These are phyloP conservation scores for Sisor rabdophorus DNA, from an alignment of 2,113 vertebrate genomes.

Conservation along the genomic window DNA sequence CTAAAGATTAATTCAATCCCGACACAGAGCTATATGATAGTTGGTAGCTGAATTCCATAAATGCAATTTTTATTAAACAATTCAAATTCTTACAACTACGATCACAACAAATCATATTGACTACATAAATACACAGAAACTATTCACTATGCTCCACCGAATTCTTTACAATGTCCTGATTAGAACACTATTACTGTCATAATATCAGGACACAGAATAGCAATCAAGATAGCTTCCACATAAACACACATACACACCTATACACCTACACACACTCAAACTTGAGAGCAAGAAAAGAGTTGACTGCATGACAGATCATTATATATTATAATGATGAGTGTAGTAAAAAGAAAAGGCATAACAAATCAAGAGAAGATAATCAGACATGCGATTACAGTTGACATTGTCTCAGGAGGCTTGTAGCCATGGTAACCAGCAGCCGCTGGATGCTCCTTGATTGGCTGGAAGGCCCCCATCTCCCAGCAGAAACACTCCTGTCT, in stretches of 20 bases:
- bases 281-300: neutral
- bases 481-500: too few species aligned
- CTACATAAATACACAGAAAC: neutral
- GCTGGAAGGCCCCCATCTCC: slow-evolving; percentile 57
- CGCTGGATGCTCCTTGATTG: slow-evolving; percentile 61
- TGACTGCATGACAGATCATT: slow-evolving; percentile 35
- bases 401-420: slow-evolving; percentile 63
- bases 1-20: too few species aligned
- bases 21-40: neutral
- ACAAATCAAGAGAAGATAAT: slow-evolving; percentile 50
- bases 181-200: neutral
- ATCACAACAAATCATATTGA: neutral
- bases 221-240: neutral
- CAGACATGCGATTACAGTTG: slow-evolving; percentile 65
- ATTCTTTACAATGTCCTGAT: neutral
- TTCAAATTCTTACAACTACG: neutral
- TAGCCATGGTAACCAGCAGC: slow-evolving; percentile 61
- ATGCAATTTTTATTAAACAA: neutral
- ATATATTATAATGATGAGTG: slow-evolving; percentile 44
- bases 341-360: slow-evolving; percentile 40
- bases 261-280: neutral
- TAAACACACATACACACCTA: slow-evolving; percentile 5
- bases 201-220: slow-evolving; percentile 11
- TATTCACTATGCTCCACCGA: neutral
- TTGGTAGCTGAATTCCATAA: neutral